Conservation (phyloP, 1,140 invertebrate genomes). For the Panagrolaimus sp. region DNA sequence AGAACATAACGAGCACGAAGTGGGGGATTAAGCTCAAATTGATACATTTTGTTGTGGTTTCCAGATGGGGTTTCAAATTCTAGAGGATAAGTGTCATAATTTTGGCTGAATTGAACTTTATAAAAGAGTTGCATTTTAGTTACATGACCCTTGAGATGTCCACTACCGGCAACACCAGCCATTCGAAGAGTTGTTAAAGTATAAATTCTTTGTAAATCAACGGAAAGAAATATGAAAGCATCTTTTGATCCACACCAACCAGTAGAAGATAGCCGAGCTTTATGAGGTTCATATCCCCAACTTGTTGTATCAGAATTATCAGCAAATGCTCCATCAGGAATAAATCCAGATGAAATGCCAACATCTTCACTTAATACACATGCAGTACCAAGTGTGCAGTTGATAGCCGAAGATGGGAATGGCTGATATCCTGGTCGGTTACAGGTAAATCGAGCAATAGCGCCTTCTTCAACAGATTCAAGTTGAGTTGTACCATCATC, state of each 20-base stretch:
- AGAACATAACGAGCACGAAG: conserved; percentile 87
- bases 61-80: conserved; percentile 65
- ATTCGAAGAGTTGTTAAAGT: conserved; percentile 68
- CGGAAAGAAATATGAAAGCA: conserved; percentile 84
- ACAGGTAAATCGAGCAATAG: conserved; percentile 82
- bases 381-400: conserved; percentile 81
- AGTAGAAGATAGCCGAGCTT: conserved; percentile 49
- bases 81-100: conserved; percentile 90
- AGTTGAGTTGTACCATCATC: conserved; percentile 81
- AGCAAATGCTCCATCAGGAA: conserved; percentile 90
- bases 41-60: conserved; percentile 86
- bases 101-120: conserved; percentile 82
- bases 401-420: conserved; percentile 80
- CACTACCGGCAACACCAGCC: conserved; percentile 53
- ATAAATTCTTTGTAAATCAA: conserved; percentile 82
- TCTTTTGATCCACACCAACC: conserved; percentile 69
- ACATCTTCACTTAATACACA: conserved; percentile 85
- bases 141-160: conserved; percentile 54
- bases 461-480: conserved; percentile 81
- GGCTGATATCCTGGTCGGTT: conserved; percentile 83
- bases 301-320: conserved; percentile 73
- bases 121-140: conserved; percentile 94
- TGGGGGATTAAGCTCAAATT: conserved; percentile 86
- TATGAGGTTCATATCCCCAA: conserved; percentile 55
- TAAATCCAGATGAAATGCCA: conserved; percentile 79